Evolutionary conservation across 2,888 invertebrate genomes (phyloP).

Genomic region (Acanthococcus lagerstroemiae): DNA sequence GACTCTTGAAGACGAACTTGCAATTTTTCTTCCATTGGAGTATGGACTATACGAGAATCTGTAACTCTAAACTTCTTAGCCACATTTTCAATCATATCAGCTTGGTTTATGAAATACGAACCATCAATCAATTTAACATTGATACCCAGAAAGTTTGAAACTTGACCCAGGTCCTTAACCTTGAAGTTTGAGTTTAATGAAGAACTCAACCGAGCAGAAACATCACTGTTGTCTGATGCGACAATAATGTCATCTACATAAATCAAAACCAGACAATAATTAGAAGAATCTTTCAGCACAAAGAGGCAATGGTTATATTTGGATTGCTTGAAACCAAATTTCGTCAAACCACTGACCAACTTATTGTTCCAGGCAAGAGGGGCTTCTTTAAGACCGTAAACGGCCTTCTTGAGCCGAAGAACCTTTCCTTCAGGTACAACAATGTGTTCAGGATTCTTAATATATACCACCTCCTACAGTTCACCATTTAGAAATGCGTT

Average conservation of each 20-base stretch:
- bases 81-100: neutral
- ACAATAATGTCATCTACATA: neutral
- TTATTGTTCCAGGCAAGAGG: neutral
- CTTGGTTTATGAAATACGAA: neutral
- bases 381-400: neutral
- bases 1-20: neutral
- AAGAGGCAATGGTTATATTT: neutral
- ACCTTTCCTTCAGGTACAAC: neutral
- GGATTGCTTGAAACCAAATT: neutral
- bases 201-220: neutral
- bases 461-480: constrained; percentile 6
- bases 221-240: neutral
- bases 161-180: neutral
- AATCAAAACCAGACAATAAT: neutral
- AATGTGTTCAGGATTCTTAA: neutral
- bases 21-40: neutral
- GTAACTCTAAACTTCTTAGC: neutral
- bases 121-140: neutral
- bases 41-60: neutral
- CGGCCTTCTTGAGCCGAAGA: no score
- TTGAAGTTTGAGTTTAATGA: neutral
- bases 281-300: neutral
- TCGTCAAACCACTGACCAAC: neutral
- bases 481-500: constrained; percentile 19
- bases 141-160: neutral